These are phyloP conservation scores for Nematolebias whitei DNA, from an alignment of 2,113 vertebrate genomes.

Conservation along the genomic window DNA sequence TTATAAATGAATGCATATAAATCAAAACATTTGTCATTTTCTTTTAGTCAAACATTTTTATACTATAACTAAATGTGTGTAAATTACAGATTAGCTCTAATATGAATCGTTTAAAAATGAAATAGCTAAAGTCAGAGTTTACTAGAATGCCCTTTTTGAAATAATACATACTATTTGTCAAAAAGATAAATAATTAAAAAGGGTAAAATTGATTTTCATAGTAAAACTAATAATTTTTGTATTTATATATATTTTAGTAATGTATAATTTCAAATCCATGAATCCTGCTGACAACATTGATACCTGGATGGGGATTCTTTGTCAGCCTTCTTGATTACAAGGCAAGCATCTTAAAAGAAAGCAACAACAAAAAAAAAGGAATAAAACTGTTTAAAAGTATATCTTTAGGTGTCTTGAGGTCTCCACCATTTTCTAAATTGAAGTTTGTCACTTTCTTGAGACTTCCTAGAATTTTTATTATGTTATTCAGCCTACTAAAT, in stretches of 20 bases:
- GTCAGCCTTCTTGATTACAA: neutral
- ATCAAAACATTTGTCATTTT: too few relatives aligned
- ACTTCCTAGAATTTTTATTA: neutral
- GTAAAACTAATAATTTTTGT: neutral
- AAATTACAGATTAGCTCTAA: neutral
- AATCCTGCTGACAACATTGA: neutral
- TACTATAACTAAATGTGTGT: neutral
- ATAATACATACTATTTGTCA: conserved; percentile 4
- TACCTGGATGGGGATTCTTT: neutral
- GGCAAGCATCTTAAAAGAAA: neutral
- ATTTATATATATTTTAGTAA: neutral
- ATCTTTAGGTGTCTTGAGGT: too few relatives aligned
- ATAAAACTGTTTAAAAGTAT: neutral
- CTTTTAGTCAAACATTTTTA: neutral
- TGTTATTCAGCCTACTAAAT: neutral
- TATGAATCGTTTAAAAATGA: neutral
- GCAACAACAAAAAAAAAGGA: neutral
- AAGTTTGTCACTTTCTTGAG: neutral
- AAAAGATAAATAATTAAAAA: neutral
- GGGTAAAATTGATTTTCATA: conserved; percentile 1
- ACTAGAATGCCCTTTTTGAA: neutral
- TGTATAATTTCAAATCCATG: neutral
- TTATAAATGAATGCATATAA: neutral
- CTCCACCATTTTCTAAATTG: neutral
- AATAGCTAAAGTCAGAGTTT: neutral